Evolutionary conservation across 2,888 invertebrate genomes (phyloP), one percentile per base, ranked within the genome.

Genomic region (Frankliniella intonsa): DNA sequence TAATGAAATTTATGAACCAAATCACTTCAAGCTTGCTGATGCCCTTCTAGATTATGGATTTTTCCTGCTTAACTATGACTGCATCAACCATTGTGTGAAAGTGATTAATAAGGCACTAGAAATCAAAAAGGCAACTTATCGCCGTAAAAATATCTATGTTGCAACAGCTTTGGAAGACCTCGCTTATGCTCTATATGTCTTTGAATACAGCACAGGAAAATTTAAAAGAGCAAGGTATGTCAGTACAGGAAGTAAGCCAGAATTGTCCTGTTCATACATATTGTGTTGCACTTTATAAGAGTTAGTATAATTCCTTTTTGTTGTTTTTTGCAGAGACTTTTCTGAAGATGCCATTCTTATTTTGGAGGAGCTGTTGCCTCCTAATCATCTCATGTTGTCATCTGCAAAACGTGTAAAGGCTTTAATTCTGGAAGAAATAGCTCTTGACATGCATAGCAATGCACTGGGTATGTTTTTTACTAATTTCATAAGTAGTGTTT

Each of bases 371-470:
- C 89, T 97, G 83, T 91, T 97, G 83, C 95, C 95, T 0, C n/a
- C 80, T 9, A 93, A 97, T 86, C 97, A 97, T 87, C 88, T 97
- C 82, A 92, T 96, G 88, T 88, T 97, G 84, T 95, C 97, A 2
- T 96, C 96, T 5, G 96, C 96, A 0, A 95, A 95, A 87, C 92
- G 97, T 84, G 96, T 97, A 0, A 96, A 97, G 90, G 97, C 97
- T 2, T 90, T 98, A 83, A 95, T 98, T 82, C 88, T 97, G 62
- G 97, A 98, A 88, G 97, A 98, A 90, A 96, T 97, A 82, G 97
- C 97, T 0, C 91, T 97, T 62, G 97, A 97, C 89, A 93, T 25
- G 25, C 69, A 76, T 25, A 76, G 25, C 69, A 76, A 76, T 25
- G 25, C 25, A 0, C 19, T 22, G 51, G 50, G 51, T 81, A 51